These are phyloP conservation scores for Caenorhabditis brenneri DNA, from an alignment of 1,140 invertebrate species.

Conservation along the genomic window DNA sequence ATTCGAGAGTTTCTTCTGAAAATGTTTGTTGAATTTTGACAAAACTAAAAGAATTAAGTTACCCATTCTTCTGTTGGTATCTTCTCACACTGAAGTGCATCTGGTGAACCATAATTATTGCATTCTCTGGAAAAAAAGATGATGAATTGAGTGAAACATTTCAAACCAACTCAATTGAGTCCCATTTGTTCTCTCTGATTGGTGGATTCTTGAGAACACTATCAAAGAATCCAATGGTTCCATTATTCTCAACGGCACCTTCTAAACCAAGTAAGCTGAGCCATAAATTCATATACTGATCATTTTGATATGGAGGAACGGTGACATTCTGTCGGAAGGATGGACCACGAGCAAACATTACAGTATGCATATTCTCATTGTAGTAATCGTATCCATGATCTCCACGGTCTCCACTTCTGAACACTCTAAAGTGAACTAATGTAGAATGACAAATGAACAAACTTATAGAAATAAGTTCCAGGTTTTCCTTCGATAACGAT, in stretches of 20 bases:
- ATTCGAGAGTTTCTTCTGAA: not conserved
- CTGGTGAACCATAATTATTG: not conserved
- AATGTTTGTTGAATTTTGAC: not conserved
- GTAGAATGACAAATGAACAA: not conserved
- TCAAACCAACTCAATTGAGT: not conserved
- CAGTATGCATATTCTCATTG: slow-evolving; percentile 56
- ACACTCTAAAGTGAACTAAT: not conserved
- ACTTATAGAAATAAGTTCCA: slow-evolving; percentile 58
- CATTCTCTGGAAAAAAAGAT: slow-evolving; percentile 22
- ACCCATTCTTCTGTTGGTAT: not conserved
- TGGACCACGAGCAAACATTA: slow-evolving; percentile 60
- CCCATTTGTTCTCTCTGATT: not conserved
- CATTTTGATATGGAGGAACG: slow-evolving; percentile 61
- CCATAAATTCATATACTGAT: slow-evolving; percentile 61
- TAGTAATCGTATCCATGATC: slow-evolving; percentile 60
- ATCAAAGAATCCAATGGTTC: slow-evolving; percentile 19
- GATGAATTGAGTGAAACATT: not conserved
- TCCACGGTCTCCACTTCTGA: slow-evolving; percentile 44
- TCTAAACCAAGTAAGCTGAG: slow-evolving; percentile 12
- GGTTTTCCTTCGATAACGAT: slow-evolving; percentile 57
- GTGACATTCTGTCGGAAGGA: slow-evolving; percentile 44
- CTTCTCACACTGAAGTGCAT: not conserved
- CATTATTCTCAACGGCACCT: slow-evolving; percentile 11
- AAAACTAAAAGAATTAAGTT: too few relatives aligned
- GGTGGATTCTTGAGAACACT: not conserved